Base-by-base conservation (phyloP, 64 coral and sea anemone species). In the Montipora cactus region DNA sequence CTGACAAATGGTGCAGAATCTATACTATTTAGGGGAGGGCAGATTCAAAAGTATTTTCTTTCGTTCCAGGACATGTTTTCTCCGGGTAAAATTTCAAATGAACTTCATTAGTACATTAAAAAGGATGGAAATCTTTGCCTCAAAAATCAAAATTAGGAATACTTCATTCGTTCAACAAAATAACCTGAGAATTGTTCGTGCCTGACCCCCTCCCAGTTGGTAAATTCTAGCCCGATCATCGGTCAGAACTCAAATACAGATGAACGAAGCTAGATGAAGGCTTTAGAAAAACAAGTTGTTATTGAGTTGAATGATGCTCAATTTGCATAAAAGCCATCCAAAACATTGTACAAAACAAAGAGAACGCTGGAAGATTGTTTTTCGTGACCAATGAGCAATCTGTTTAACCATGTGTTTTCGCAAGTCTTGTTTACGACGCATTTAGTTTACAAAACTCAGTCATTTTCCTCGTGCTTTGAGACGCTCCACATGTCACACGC, bases 321-420 rank as follows among this genome's bases (percentile, higher is more conserved):
- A 84, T 84, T 84, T 84, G 67, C 81, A 86, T 72, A 15, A 46
- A 46, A 49, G 64, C 71, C 44, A 0, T 64, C 13, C 61, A 16
- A 55, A 64, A 64, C 61, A 64, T 64, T 64, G 18, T 18, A 8
- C 82, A 50, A 51, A 86, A 86, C 82, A 70, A 86, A 86, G 62
- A 50, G 46, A 50, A 46, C 48, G 19, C 44, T 11, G 68, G 64
- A 37, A 49, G 48, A 84, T 86, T 86, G 82, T 86, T 86, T 86
- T 71, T 62, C 82, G 82, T 86, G 82, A 86, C 82, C 58, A 82
- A 66, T 82, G 12, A 5, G 46, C 4, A 16, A 4, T 14, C 7
- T 49, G 11, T 3, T 46, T 46, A 25, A 12, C 80, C 82, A 86
- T 86, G 82, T 86, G 82, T 49, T 45, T 72, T 72, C 62, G 82